Conservation (phyloP, 1,140 invertebrate genomes). For the Carposina sasakii region DNA sequence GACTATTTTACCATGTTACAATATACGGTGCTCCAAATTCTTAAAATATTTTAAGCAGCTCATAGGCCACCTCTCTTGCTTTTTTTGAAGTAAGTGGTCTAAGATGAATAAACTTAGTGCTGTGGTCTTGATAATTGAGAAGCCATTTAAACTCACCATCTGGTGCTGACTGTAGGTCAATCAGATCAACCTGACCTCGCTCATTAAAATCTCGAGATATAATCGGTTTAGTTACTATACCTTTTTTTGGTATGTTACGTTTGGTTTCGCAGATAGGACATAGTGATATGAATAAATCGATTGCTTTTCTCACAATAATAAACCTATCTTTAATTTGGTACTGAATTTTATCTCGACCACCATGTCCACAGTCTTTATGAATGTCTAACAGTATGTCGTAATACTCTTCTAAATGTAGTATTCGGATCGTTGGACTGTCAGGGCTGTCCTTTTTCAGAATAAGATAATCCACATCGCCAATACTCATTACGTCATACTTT, state of each 20-base stretch:
- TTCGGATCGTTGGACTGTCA: conserved; percentile 5
- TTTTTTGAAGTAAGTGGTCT: conserved; percentile 35
- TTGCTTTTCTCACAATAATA: conserved; percentile 19
- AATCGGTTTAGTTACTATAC: conserved; percentile 43
- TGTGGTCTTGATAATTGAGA: conserved; percentile 64
- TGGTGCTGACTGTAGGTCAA: conserved; percentile 54
- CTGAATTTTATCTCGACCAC: conserved; percentile 28
- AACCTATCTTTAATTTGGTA: conserved; percentile 23
- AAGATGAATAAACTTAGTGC: conserved; percentile 54
- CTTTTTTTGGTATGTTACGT: conserved; percentile 25
- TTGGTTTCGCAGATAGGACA: conserved; percentile 32
- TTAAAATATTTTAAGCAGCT: conserved; percentile 35
- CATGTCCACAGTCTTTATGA: conserved; percentile 32
- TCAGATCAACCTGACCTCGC: conserved; percentile 63
- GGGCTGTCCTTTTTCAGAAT: conserved; percentile 12
- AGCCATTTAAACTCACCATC: conserved; percentile 61
- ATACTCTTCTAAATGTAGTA: conserved; percentile 19
- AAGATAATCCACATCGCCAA: background rate
- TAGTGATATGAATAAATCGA: conserved; percentile 16
- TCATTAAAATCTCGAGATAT: conserved; percentile 41
- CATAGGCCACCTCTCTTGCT: conserved; percentile 27
- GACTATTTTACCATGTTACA: conserved; percentile 41
- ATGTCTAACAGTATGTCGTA: conserved; percentile 22
- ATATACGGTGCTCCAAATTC: conserved; percentile 44
- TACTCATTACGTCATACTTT: conserved; percentile 10